phyloP scores from a whole-genome alignment of 2,113 vertebrate genomes.

The Halcyon malimbica region DNA sequence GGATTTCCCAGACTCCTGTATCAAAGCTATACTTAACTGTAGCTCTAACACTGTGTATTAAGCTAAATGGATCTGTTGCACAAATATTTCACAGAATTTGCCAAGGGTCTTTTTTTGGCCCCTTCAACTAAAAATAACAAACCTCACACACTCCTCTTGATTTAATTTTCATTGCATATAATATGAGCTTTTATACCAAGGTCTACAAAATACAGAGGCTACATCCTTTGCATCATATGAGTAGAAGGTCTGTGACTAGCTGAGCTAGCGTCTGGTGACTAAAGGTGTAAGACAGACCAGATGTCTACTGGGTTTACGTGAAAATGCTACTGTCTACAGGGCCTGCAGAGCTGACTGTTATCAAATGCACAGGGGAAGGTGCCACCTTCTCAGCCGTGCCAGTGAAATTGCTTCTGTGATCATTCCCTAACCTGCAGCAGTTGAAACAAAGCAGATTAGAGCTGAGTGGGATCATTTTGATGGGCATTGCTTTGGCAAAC shows the following conservation, averaged over 20 bases:
- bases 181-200: not conserved
- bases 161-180: not conserved
- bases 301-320: not conserved
- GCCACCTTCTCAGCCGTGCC: not conserved
- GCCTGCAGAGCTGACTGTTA: not conserved
- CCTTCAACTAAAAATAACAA: not conserved
- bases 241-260: not conserved
- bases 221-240: not conserved
- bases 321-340: not conserved
- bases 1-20: not conserved
- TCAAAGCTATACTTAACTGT: not conserved
- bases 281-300: constrained; percentile 41
- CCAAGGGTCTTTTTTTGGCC: not conserved
- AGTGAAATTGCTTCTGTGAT: not conserved
- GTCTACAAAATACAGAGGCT: not conserved
- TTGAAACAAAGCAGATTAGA: constrained; percentile 9
- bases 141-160: not conserved
- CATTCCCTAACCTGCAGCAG: not conserved
- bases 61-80: not conserved
- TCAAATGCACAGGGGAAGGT: not conserved
- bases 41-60: not conserved
- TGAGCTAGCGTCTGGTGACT: not conserved
- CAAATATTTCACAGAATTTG: not conserved
- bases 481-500: not conserved
- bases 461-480: not conserved